Evolutionary conservation across 1,140 invertebrate species (phyloP).

Genomic region (Pseudoatta argentina): DNA sequence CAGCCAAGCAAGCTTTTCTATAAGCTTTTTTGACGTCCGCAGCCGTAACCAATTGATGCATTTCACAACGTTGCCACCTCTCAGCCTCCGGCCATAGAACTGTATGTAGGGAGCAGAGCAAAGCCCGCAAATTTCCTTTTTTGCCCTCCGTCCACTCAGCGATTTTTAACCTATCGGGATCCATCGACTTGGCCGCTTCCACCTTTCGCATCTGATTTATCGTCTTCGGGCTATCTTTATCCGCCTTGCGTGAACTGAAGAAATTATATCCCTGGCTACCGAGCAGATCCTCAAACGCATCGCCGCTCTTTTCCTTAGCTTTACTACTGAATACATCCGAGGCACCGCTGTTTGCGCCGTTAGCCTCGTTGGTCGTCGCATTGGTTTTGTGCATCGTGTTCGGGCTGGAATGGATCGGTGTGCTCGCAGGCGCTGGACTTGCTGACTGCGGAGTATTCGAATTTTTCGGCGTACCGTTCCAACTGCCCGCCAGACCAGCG

Average conservation of each 20-base stretch:
- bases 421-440: constrained; percentile 83
- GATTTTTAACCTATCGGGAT: constrained; percentile 96
- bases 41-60: constrained; percentile 96
- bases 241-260: constrained; percentile 87
- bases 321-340: constrained; percentile 77
- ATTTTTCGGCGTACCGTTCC: constrained; percentile 84
- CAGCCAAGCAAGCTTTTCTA: constrained; percentile 97
- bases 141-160: constrained; percentile 96
- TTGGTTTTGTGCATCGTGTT: constrained; percentile 81
- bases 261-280: constrained; percentile 96
- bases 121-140: constrained; percentile 97
- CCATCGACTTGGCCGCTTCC: constrained; percentile 94
- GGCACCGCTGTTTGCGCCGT: constrained; percentile 22
- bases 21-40: constrained; percentile 98
- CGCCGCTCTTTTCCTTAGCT: constrained; percentile 86
- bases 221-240: constrained; percentile 93
- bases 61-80: constrained; percentile 96
- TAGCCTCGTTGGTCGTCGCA: constrained; percentile 50
- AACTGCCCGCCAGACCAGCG: constrained; percentile 82
- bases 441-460: constrained; percentile 83
- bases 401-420: constrained; percentile 83
- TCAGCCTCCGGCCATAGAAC: constrained; percentile 96
- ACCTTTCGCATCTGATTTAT: constrained; percentile 97
- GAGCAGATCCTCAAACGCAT: constrained; percentile 96
- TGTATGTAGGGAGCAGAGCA: constrained; percentile 97